A percentile compares a stretch with the other conserved stretches of the same genome.
phyloP scores from a whole-genome alignment of 2,888 invertebrate genomes.

The Tachina fera region DNA sequence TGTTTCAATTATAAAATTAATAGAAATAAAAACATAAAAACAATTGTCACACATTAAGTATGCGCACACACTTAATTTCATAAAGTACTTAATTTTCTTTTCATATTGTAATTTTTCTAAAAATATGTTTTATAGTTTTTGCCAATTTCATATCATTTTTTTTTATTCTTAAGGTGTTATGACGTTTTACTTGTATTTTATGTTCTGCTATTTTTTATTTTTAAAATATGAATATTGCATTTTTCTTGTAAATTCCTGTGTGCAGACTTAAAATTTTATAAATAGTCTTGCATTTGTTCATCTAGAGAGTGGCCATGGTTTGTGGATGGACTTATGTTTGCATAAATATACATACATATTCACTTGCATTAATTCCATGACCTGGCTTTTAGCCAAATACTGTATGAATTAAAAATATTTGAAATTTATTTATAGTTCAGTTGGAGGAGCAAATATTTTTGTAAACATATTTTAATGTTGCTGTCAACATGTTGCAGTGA shows the following conservation, averaged over 20 bases:
- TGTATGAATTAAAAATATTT: conserved; percentile 35
- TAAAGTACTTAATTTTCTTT: background rate
- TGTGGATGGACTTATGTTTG: conserved; percentile 30
- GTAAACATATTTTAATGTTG: conserved; percentile 6
- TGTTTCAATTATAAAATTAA: conserved; percentile 9
- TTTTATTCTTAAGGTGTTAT: conserved; percentile 21
- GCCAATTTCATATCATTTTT: conserved; percentile 35
- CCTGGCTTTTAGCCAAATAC: conserved; percentile 57
- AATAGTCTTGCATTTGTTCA: conserved; percentile 33
- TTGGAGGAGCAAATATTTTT: background rate
- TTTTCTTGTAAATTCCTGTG: conserved; percentile 47
- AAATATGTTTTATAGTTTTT: conserved; percentile 59
- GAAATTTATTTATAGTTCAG: conserved; percentile 46
- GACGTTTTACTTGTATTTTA: conserved; percentile 27
- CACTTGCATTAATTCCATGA: conserved; percentile 51
- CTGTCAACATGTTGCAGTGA: conserved; percentile 38
- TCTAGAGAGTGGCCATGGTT: conserved; percentile 44
- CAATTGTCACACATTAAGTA: background rate
- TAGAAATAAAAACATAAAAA: background rate
- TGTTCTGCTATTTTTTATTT: background rate
- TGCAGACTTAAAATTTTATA: conserved; percentile 44
- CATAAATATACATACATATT: conserved; percentile 32
- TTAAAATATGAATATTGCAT: background rate
- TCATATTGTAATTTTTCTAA: conserved; percentile 15
- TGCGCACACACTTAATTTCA: background rate